phyloP scores from a whole-genome alignment of 1,140 invertebrate genomes.

The Pogonomyrmex californicus region DNA sequence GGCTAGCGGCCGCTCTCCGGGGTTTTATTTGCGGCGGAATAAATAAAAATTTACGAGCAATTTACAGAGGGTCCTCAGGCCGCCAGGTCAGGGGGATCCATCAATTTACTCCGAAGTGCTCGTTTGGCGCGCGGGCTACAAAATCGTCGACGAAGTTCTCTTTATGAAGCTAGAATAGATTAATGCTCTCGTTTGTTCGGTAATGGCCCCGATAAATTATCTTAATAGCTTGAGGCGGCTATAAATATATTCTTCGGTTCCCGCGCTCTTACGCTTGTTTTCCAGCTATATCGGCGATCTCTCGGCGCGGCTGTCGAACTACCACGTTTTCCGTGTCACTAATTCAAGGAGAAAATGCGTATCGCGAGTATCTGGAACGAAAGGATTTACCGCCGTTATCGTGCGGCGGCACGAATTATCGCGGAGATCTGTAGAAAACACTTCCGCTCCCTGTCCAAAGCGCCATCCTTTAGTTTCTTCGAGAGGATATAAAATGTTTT shows the following conservation, averaged over 20 bases:
- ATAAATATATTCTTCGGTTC: conserved; percentile 85
- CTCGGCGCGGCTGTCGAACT: conserved; percentile 69
- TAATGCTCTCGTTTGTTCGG: conserved; percentile 86
- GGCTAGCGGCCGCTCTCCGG: conserved; percentile 24
- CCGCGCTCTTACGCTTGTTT: conserved; percentile 81
- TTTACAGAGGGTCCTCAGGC: conserved; percentile 76
- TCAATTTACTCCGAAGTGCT: conserved; percentile 83
- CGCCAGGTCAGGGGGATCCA: conserved; percentile 78
- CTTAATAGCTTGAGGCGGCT: conserved; percentile 85
- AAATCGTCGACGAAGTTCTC: conserved; percentile 86
- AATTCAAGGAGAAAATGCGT: conserved; percentile 65
- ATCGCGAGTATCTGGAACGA: conserved; percentile 27
- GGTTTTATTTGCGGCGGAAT: conserved; percentile 77
- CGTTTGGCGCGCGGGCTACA: conserved; percentile 85
- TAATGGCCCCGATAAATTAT: conserved; percentile 86
- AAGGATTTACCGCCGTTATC: conserved; percentile 52
- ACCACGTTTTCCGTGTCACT: conserved; percentile 76
- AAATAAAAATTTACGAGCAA: conserved; percentile 81
- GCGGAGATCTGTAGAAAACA: conserved; percentile 16
- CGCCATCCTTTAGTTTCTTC: conserved; percentile 2
- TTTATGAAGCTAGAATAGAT: conserved; percentile 87
- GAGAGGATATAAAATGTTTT: conserved; percentile 24
- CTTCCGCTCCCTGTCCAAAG: background rate
- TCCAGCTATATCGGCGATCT: conserved; percentile 74
- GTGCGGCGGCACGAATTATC: conserved; percentile 56